Evolutionary conservation across 2,888 invertebrate species (phyloP), one percentile per base, ranked within the genome.

Genomic region (Eupithecia abbreviata): DNA sequence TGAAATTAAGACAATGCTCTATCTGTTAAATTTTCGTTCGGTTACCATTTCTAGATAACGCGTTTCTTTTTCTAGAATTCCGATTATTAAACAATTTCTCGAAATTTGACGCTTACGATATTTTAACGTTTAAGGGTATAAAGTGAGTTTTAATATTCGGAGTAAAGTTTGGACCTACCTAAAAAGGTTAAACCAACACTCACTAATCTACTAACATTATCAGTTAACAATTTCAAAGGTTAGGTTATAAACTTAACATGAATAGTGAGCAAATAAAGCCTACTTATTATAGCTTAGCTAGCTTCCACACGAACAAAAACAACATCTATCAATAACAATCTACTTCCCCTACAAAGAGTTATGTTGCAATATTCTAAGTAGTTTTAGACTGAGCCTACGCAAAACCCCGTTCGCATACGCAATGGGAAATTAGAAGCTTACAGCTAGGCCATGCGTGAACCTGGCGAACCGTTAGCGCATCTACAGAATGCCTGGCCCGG

Each of bases 351-450:
- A n/a, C 6, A 51, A 15, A 15, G n/a, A 7, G 55, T 55, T 55
- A 55, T n/a, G 18, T 58, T 58, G 58, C 58, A 58, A 58, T 41
- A 65, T 9, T 55, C 41, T 58, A 55, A 7, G 55, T 55, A 55
- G 55, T 58, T 43, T 49, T 58, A 71, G 41, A 67, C 18, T 7
- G 49, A 74, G 45, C 41, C 72, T 71, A 80, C 77, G 74, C 76
- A 55, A 79, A 79, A 72, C 76, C 71, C 82, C 82, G 77, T 80
- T 82, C 62, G 75, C 73, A 79, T 74, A 77, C 76, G 79, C 80
- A 81, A 74, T 79, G 75, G 80, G 76, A 78, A 81, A 81, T 81
- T 81, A 80, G 79, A 79, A 69, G 78, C 70, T 77, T 75, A 77
- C 82, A 77, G 78, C 76, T 82, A 81, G 78, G 71, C 74, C 72